Base-by-base conservation (phyloP, 2,797 vertebrate genomes). In the Diplodus sargus region DNA sequence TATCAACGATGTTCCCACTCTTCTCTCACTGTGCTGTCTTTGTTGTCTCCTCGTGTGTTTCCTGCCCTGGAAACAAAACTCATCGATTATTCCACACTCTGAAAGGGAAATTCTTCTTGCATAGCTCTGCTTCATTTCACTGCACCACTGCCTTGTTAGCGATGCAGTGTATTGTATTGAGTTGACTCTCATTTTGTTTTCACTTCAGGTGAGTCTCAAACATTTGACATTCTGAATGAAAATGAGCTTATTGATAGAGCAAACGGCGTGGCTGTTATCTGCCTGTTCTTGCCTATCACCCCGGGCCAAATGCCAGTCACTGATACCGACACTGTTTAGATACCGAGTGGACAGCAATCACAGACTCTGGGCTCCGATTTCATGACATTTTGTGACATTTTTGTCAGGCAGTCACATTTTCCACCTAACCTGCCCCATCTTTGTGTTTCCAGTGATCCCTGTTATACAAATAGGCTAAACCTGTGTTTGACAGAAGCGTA, bases 321-420 rank as follows among this genome's bases (percentile, higher is more conserved):
- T 66, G 81, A 84, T 83, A 70, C 45, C 74, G 73, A 76, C 57
- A 1, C 60, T 56, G 76, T 82, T 76, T 70, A 47, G 59, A 60
- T 70, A 39, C 53, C 4, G 60, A 77, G 60, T 82, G 65, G 83
- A 84, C 86, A 81, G 39, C 61, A 68, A 54, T 72, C 62, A 59
- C 78, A 57, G 61, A 77, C 56, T 57, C 30, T 1, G 28, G 61
- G 14, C 52, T 72, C 59, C 71, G 78, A 63, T 67, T 71, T 85
- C 60, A 20, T 93, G 91, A 90, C 89, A 90, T 93, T 92, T 87
- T 57, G 67, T 93, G 89, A 89, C 90, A 89, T 93, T 91, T 88
- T 85, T 87, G 67, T 78, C 66, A 39, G 51, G 14, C 51, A 23
- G 2, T 18, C 0, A 20, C 3, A 1, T 47, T 70, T 43, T 58